A percentile compares a stretch with the other conserved stretches of the same genome.
Conservation (phyloP, 2,888 invertebrate genomes). For the Tanytarsus gracilentus region DNA sequence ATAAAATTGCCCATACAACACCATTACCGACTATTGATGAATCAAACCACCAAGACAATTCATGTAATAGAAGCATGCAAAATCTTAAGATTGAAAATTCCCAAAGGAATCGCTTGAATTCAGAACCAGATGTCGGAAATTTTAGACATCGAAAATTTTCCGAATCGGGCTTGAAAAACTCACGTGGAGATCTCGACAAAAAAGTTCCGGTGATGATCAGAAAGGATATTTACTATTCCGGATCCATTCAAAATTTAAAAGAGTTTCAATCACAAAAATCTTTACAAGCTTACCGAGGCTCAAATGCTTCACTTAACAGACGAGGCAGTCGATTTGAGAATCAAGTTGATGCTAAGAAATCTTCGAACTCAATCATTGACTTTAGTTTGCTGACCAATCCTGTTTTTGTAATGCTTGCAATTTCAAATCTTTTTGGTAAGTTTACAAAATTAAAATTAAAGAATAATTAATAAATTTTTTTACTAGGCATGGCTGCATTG, state of each 20-base stretch:
- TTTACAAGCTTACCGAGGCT: constrained; percentile 80
- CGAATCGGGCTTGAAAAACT: constrained; percentile 57
- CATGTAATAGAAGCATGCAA: constrained; percentile 30
- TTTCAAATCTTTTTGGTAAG: constrained; percentile 84
- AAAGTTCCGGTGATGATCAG: constrained; percentile 85
- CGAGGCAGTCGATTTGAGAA: constrained; percentile 69
- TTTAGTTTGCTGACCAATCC: constrained; percentile 78
- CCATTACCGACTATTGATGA: constrained; percentile 86
- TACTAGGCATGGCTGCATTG: constrained; percentile 73
- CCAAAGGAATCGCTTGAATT: constrained; percentile 38
- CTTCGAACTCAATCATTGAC: constrained; percentile 80
- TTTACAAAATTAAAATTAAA: not conserved
- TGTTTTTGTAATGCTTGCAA: constrained; percentile 81
- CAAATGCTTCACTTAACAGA: constrained; percentile 77
- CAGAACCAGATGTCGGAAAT: constrained; percentile 36
- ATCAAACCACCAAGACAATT: constrained; percentile 58
- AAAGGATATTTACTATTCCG: constrained; percentile 96
- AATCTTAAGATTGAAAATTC: constrained; percentile 33
- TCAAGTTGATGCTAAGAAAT: constrained; percentile 76
- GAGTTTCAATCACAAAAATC: constrained; percentile 91
- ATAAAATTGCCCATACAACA: constrained; percentile 69
- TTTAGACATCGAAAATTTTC: constrained; percentile 47
- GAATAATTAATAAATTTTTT: not conserved
- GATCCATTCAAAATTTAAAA: constrained; percentile 85
- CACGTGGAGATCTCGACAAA: constrained; percentile 45